These are phyloP conservation scores for Anneissia japonica DNA, from an alignment of 35 echinoderm and acorn worm species.

Conservation along the genomic window DNA sequence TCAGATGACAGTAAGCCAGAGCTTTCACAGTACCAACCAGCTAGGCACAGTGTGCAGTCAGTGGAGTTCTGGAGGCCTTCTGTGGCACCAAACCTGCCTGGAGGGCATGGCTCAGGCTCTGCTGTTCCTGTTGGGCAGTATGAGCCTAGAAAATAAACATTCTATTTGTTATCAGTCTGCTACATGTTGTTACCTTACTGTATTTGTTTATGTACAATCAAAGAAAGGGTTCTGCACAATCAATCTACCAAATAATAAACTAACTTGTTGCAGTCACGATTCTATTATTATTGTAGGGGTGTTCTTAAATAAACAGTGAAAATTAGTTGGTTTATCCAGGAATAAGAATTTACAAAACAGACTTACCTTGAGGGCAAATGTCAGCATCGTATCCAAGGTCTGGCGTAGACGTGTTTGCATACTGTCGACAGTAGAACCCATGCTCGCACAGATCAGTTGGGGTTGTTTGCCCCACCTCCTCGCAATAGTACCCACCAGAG, in stretches of 20 bases:
- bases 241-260: too few species aligned
- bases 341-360: too few species aligned
- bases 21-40: constrained; percentile 88
- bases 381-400: constrained; percentile 80
- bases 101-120: constrained; percentile 66
- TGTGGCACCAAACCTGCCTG: constrained; percentile 66
- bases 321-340: too few species aligned
- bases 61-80: constrained; percentile 77
- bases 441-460: constrained; percentile 57
- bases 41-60: constrained; percentile 77
- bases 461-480: constrained; percentile 64
- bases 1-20: constrained; percentile 54
- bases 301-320: too few species aligned
- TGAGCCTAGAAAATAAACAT: constrained; percentile 50
- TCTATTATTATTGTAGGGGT: too few species aligned
- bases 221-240: too few species aligned
- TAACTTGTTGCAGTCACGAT: too few species aligned
- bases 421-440: constrained; percentile 89
- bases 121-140: constrained; percentile 78
- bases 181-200: too few species aligned
- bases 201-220: too few species aligned
- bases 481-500: constrained; percentile 85
- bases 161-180: too few species aligned
- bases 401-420: constrained; percentile 82
- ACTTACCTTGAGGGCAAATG: constrained; percentile 83